Conservation (phyloP, 2,797 vertebrate genomes). For the Prionace glauca region DNA sequence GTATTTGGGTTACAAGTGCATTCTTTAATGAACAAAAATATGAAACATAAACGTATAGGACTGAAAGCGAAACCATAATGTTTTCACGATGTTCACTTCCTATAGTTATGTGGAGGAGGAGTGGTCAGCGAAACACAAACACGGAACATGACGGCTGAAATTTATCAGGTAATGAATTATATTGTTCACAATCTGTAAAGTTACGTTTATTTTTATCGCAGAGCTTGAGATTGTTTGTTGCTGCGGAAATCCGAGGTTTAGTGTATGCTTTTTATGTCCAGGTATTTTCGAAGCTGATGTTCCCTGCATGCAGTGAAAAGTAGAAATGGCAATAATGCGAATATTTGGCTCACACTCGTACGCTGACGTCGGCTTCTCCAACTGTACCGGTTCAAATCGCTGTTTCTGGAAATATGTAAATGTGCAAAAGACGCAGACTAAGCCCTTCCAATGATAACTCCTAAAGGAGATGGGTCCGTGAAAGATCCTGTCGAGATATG, state of each 20-base stretch:
- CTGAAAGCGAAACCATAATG: background rate
- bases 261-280: background rate
- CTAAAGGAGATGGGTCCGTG: background rate
- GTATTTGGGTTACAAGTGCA: background rate
- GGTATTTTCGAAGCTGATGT: background rate
- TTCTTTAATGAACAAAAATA: background rate
- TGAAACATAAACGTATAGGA: background rate
- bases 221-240: background rate
- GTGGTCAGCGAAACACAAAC: background rate
- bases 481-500: background rate
- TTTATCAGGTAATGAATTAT: background rate
- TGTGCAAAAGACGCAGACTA: background rate
- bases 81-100: background rate
- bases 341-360: background rate
- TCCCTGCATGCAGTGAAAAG: background rate
- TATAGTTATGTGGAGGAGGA: background rate
- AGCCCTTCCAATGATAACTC: background rate
- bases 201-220: background rate
- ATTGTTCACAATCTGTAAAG: background rate
- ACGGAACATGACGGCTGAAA: background rate
- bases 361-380: background rate
- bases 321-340: background rate
- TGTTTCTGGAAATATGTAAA: background rate
- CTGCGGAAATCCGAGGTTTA: background rate
- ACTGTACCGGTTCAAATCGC: background rate